Percentiles rank a stretch among this genome's conserved stretches.
These are phyloP conservation scores for Psephotus haematonotus DNA, from an alignment of 2,113 vertebrate genomes.

Conservation along the genomic window DNA sequence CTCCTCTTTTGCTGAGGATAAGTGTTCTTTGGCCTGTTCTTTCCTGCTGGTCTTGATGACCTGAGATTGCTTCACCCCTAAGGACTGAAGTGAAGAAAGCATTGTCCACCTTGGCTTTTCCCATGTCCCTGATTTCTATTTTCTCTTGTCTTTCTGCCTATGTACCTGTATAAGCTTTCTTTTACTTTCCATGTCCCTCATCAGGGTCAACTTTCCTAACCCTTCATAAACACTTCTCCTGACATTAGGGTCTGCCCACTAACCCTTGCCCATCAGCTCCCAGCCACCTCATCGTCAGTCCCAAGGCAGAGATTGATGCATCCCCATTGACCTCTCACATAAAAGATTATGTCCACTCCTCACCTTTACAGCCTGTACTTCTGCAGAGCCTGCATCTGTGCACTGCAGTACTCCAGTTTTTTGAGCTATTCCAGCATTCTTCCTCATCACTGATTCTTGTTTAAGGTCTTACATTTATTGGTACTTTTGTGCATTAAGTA, in stretches of 20 bases:
- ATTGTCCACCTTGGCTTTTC: neutral
- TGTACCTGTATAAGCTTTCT: neutral
- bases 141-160: neutral
- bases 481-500: neutral
- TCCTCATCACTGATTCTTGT: neutral
- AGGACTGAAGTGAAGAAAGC: neutral
- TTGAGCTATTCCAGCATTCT: neutral
- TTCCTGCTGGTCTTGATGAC: neutral
- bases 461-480: neutral
- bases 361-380: neutral
- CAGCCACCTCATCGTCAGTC: neutral
- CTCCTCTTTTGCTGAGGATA: neutral
- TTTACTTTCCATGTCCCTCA: neutral
- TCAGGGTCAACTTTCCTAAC: neutral
- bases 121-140: neutral
- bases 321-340: neutral
- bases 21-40: neutral
- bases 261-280: neutral
- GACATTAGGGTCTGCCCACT: neutral
- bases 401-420: neutral
- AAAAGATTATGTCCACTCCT: neutral
- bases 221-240: neutral
- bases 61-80: neutral
- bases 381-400: neutral
- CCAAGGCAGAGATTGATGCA: neutral